A percentile compares a stretch with the other conserved stretches of the same genome.
Evolutionary conservation across 1,140 invertebrate genomes (phyloP).

Genomic region (Tetramorium simillimum): DNA sequence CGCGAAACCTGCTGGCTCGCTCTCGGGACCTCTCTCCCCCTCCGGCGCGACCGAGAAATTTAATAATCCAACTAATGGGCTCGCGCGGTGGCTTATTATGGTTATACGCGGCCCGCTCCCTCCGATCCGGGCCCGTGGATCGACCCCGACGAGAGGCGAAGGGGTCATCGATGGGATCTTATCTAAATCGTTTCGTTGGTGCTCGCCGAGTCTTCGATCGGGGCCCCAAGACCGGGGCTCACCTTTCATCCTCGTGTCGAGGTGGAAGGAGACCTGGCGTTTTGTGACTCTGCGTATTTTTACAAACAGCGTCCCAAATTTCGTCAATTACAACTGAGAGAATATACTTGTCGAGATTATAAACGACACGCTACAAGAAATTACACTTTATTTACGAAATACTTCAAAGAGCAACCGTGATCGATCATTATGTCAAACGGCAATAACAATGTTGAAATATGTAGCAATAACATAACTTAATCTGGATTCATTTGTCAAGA

Average conservation of each 20-base stretch:
- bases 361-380: neutral
- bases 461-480: neutral
- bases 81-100: conserved; percentile 80
- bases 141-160: conserved; percentile 34
- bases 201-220: neutral
- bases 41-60: conserved; percentile 83
- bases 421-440: neutral
- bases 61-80: conserved; percentile 85
- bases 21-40: conserved; percentile 42
- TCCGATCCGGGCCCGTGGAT: conserved; percentile 4
- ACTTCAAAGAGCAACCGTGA: neutral
- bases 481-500: conserved; percentile 13
- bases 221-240: neutral
- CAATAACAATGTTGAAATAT: conserved; percentile 13
- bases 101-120: conserved; percentile 61
- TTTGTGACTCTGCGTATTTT: neutral
- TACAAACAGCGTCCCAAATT: neutral
- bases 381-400: neutral
- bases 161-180: conserved; percentile 49
- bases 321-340: conserved; percentile 1
- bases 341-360: neutral
- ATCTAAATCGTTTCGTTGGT: conserved; percentile 45
- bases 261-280: neutral
- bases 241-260: neutral
- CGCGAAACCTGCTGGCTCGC: conserved; percentile 82